These are phyloP conservation scores for Ctenomys sociabilis DNA, from an alignment of 2,113 vertebrate species.

Conservation along the genomic window DNA sequence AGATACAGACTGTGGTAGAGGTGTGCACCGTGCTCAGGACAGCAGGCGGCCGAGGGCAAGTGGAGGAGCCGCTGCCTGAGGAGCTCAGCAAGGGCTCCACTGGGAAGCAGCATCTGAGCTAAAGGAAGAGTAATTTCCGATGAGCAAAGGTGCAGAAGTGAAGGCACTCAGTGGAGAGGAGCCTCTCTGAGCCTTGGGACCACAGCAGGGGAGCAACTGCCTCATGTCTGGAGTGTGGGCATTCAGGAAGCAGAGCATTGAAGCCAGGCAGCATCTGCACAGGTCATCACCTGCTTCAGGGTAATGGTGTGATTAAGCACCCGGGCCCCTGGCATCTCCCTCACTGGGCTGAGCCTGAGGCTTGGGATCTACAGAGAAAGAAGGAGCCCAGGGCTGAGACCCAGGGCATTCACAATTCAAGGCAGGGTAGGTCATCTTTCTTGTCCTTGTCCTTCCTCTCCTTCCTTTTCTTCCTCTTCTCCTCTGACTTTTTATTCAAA, in stretches of 20 bases:
- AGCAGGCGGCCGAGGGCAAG: not conserved
- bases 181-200: not conserved
- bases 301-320: not conserved
- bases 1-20: not conserved
- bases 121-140: not conserved
- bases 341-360: not conserved
- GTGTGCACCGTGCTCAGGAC: rapidly evolving
- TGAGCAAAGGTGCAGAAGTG: not conserved
- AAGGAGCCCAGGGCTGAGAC: not conserved
- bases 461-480: not conserved
- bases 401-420: not conserved
- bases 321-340: not conserved
- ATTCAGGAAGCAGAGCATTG: not conserved
- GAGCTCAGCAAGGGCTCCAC: not conserved
- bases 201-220: not conserved
- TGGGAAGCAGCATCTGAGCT: not conserved
- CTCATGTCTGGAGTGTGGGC: not conserved
- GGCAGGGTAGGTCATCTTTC: too few species aligned
- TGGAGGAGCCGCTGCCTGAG: not conserved
- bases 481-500: not conserved
- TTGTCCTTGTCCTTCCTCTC: not conserved
- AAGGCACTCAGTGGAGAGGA: not conserved
- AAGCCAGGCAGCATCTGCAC: not conserved
- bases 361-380: not conserved
- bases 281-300: not conserved